Base-by-base conservation (phyloP, 2,113 vertebrate species). In the Synodontis membranacea region DNA sequence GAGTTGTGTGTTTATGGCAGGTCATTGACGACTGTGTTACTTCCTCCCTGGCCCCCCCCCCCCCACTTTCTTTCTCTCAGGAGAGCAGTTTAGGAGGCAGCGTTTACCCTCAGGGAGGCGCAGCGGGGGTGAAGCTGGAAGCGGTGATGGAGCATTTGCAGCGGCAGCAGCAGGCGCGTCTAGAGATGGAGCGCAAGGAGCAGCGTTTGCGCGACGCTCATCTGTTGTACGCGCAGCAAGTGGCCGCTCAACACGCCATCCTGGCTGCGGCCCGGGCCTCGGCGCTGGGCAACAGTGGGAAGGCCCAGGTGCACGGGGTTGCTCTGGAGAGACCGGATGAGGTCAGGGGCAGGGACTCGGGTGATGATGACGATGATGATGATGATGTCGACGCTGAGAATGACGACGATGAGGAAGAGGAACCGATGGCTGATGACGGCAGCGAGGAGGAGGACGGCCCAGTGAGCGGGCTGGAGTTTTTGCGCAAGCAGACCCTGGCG, bases 111-210 rank as follows among this genome's bases (percentile, higher is more conserved):
- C 96, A 96, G 96, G 96, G 93, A 93, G 88, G 93, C 85, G 88
- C 92, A 0, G 92, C 86, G 86, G 96, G 94, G 93, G 95, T 98
- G 96, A 98, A 96, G 93, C 93, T 97, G 76, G 94, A 97, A 90
- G 96, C 96, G 2, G 96, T 96, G 83, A 97, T 99, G 93, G 97
- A 99, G 92, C 97, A 98, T 89, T 95, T 97, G 89, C 97, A 97
- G 83, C 96, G 96, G 80, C 97, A 97, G 93, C 95, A 97, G 90
- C 95, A 95, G 83, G 92, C 93, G 31, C 92, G 96, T 39, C 90
- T 96, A 91, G 96, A 96, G 91, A 97, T 97, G 97, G 97, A 98
- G 93, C 95, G 96, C 86, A 97, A 97, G 91, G 96, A 96, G 90
- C 93, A 95, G 84, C 96, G 96, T 86, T 92, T 97, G 88, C 94